These are phyloP conservation scores for Drosophila varians DNA, from an alignment of 1,140 invertebrate genomes.

Conservation along the genomic window DNA sequence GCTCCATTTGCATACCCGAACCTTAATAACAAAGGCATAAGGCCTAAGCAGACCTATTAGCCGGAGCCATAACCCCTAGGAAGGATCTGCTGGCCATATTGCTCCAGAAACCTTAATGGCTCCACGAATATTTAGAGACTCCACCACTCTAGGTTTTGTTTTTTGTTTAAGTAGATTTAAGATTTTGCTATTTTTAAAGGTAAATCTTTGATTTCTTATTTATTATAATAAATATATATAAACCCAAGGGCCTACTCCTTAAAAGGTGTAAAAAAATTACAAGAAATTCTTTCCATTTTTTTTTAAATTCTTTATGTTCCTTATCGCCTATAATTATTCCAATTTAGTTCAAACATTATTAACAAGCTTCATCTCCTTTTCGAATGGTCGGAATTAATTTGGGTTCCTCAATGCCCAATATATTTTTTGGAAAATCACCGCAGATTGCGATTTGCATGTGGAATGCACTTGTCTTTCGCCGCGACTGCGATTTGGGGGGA, in stretches of 20 bases:
- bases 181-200: too few relatives aligned
- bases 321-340: neutral
- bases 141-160: constrained; percentile 9
- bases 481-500: constrained; percentile 4
- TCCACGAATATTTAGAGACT: neutral
- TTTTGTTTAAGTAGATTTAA: too few relatives aligned
- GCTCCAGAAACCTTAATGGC: neutral
- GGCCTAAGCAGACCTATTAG: constrained; percentile 34
- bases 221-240: too few relatives aligned
- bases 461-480: constrained; percentile 46
- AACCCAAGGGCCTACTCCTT: too few relatives aligned
- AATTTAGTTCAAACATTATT: neutral
- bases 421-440: constrained; percentile 25
- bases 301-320: too few relatives aligned
- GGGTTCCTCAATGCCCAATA: neutral
- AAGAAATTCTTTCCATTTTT: too few relatives aligned
- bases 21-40: constrained; percentile 3
- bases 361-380: neutral
- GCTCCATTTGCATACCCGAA: constrained; percentile 30
- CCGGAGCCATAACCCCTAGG: constrained; percentile 28
- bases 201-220: too few relatives aligned
- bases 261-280: too few relatives aligned
- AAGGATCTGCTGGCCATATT: constrained; percentile 9
- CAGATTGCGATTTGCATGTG: constrained; percentile 48
- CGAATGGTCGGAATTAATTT: constrained; percentile 14